Evolutionary conservation across 2,888 invertebrate species (phyloP), one percentile per base, ranked within the genome.

Genomic region (Conus canariensis): DNA sequence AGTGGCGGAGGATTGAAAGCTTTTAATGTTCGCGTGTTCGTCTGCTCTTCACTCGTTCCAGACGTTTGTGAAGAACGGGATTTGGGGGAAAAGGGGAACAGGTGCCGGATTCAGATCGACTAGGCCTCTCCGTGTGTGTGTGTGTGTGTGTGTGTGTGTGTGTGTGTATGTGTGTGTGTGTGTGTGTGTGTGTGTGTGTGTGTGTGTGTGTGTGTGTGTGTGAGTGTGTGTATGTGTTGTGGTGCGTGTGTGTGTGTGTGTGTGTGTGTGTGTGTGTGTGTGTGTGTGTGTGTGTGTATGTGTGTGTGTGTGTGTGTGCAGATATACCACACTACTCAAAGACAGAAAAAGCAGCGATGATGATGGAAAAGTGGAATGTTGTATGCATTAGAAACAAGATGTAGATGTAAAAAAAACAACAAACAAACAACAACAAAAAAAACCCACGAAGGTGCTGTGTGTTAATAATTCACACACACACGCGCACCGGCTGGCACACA

Each of bases 161-260:
- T 67, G 25, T 67, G 80, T 45, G 80, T 80, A 16, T 80, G 80
- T 80, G 25, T 80, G 80, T 30, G 80, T 80, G 80, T 30, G 80
- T 30, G 80, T 12, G 80, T 80, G 80, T 10, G 12, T 30, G 80
- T 10, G 80, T 30, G 80, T 16, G 80, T 14, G 80, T 30, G 80
- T 30, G 80, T 80, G 80, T 30, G 80, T 80, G 80, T 30, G 80
- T 30, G 80, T 80, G 80, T 30, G 80, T 80, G 80, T 30, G 80
- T 80, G 80, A 14, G 80, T 30, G 80, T 12, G 80, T 80, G 80
- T 10, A 2, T 30, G 80, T 10, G 80, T 30, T 16, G 80, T 14
- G 80, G 85, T 85, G 58, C 59, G 60, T 85, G 59, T 60, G 60
- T 87, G 22, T 64, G 87, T 70, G 70, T 87, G 64, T 87, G 87